phyloP scores from a whole-genome alignment of 2,888 invertebrate species.

The Myopa tessellatipennis region DNA sequence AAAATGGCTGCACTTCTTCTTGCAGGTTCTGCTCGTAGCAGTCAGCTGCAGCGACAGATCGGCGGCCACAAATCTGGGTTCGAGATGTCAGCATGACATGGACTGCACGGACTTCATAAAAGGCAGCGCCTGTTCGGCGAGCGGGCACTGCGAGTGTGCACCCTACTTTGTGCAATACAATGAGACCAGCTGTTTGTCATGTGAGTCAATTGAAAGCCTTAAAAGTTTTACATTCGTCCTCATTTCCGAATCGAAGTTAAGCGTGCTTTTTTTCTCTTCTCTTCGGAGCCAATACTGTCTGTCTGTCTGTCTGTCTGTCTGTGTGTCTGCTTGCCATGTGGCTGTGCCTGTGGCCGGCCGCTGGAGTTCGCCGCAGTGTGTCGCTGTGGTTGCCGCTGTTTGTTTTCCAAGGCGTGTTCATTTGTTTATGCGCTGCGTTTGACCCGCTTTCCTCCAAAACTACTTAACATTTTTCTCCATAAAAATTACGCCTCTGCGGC shows the following conservation, averaged over 20 bases:
- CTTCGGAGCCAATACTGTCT: slow-evolving; percentile 11
- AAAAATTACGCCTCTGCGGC: slow-evolving; percentile 18
- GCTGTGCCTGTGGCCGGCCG: not conserved
- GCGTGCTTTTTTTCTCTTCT: not conserved
- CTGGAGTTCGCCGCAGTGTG: not conserved
- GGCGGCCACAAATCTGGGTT: slow-evolving; percentile 58
- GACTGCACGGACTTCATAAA: slow-evolving; percentile 69
- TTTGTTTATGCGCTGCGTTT: slow-evolving; percentile 37
- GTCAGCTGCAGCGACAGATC: not conserved
- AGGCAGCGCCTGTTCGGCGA: slow-evolving; percentile 67
- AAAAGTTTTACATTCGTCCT: slow-evolving; percentile 16
- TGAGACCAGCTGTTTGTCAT: slow-evolving; percentile 83
- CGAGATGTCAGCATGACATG: slow-evolving; percentile 69
- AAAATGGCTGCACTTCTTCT: slow-evolving; percentile 1
- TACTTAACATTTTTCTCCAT: slow-evolving; percentile 36
- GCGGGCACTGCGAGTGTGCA: slow-evolving; percentile 82
- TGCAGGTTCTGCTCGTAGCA: slow-evolving; percentile 44
- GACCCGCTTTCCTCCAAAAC: slow-evolving; percentile 36
- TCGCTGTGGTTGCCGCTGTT: not conserved
- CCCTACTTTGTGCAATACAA: slow-evolving; percentile 85
- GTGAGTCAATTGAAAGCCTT: slow-evolving; percentile 72
- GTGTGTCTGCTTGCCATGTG: not conserved
- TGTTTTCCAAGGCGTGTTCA: slow-evolving; percentile 19
- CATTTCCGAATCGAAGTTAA: slow-evolving; percentile 25
- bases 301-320: slow-evolving; percentile 10